Conservation (phyloP, 1,140 invertebrate species). For the Macrosteles quadrilineatus region DNA sequence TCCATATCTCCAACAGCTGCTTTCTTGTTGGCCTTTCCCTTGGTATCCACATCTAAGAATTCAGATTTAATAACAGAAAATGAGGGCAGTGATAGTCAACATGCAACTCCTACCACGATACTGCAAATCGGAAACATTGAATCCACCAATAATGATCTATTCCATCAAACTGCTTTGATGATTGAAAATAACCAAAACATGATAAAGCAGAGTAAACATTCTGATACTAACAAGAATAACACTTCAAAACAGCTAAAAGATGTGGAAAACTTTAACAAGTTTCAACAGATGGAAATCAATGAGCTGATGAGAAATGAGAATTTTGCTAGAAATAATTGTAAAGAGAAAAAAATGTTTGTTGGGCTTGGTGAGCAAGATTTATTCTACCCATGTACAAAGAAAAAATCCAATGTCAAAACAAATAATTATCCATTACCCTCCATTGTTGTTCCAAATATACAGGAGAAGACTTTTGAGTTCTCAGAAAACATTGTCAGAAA, state of each 20-base stretch:
- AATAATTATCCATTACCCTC: neutral
- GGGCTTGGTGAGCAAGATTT: conserved; percentile 40
- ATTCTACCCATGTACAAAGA: conserved; percentile 37
- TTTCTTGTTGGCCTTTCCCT: conserved; percentile 71
- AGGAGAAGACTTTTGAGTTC: neutral
- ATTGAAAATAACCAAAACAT: conserved; percentile 43
- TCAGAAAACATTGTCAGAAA: neutral
- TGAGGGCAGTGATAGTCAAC: conserved; percentile 55
- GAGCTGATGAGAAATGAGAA: conserved; percentile 34
- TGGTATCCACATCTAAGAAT: conserved; percentile 62
- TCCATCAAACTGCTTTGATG: conserved; percentile 40
- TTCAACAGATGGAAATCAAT: neutral
- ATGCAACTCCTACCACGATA: conserved; percentile 59
- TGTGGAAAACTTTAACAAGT: neutral
- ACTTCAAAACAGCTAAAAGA: conserved; percentile 37
- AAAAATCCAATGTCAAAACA: conserved; percentile 22
- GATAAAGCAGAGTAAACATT: conserved; percentile 41
- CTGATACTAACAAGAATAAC: conserved; percentile 45
- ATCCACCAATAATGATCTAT: conserved; percentile 51
- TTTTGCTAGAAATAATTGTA: conserved; percentile 31
- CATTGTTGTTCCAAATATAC: neutral
- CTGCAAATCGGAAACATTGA: conserved; percentile 63
- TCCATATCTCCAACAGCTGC: conserved; percentile 76
- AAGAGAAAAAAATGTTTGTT: conserved; percentile 38
- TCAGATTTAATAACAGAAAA: conserved; percentile 59